These are phyloP conservation scores for Aphelenchoides avenae DNA, from an alignment of 1,140 invertebrate genomes.

Conservation along the genomic window DNA sequence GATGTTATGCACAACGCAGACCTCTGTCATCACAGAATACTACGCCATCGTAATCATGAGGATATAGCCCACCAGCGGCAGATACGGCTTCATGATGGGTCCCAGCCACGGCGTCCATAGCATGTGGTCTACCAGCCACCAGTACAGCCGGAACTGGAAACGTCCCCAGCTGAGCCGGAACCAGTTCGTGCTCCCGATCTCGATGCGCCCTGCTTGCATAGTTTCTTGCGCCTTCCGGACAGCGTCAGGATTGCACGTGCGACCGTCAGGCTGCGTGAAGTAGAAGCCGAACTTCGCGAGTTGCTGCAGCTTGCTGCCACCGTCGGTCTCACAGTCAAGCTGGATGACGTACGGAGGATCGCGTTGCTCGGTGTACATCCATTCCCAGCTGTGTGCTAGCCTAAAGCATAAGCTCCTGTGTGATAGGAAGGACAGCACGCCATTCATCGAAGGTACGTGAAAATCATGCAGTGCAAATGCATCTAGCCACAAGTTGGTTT, in stretches of 20 bases:
- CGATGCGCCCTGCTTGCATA: slow-evolving; percentile 44
- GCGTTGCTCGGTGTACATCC: slow-evolving; percentile 57
- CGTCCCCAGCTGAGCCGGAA: slow-evolving; percentile 52
- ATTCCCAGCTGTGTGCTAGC: slow-evolving; percentile 56
- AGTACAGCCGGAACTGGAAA: slow-evolving; percentile 54
- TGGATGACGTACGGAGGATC: slow-evolving; percentile 54
- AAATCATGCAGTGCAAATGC: background rate
- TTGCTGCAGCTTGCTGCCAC: slow-evolving; percentile 56
- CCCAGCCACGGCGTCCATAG: slow-evolving; percentile 45
- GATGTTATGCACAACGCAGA: too few species aligned
- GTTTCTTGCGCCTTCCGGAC: slow-evolving; percentile 29
- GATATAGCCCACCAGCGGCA: slow-evolving; percentile 54
- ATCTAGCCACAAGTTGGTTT: background rate
- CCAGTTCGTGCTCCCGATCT: slow-evolving; percentile 10
- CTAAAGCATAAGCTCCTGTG: slow-evolving; percentile 27
- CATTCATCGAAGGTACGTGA: too few species aligned
- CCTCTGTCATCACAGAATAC: too few species aligned
- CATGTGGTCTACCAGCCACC: slow-evolving; percentile 51
- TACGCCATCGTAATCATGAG: slow-evolving; percentile 58
- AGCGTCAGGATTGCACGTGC: slow-evolving; percentile 48
- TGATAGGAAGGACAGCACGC: too few species aligned
- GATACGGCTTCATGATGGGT: slow-evolving; percentile 53
- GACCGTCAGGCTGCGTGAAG: slow-evolving; percentile 52
- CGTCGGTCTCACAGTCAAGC: slow-evolving; percentile 58
- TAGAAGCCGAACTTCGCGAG: slow-evolving; percentile 56